Evolutionary conservation across 92 coral and sea anemone species (phyloP).

Genomic region (Hydrozoanthus gracilis): DNA sequence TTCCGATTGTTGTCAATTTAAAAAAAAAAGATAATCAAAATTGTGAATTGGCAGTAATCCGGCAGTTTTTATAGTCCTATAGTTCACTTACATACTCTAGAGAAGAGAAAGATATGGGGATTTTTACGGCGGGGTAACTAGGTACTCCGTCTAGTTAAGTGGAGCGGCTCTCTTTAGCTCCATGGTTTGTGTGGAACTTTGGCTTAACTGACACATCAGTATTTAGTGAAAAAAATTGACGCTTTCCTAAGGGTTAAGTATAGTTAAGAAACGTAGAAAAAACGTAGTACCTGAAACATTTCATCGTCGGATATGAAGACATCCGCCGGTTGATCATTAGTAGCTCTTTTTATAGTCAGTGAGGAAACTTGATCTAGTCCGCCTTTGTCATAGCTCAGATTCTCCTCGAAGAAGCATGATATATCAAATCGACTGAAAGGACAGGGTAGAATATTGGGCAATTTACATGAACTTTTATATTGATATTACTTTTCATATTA

Average conservation of each 20-base stretch:
- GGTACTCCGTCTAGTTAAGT: too few relatives aligned
- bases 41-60: too few relatives aligned
- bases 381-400: slow-evolving; percentile 3
- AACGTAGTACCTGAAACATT: slow-evolving; percentile 17
- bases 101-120: too few relatives aligned
- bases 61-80: too few relatives aligned
- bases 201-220: too few relatives aligned
- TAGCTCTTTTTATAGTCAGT: slow-evolving; percentile 10
- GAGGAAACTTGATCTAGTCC: slow-evolving; percentile 11
- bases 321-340: not conserved
- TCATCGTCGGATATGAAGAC: slow-evolving; percentile 20
- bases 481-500: not conserved
- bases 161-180: too few relatives aligned
- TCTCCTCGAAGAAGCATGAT: slow-evolving; percentile 16
- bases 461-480: not conserved
- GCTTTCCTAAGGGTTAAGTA: not conserved
- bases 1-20: too few relatives aligned
- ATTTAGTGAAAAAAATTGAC: too few relatives aligned
- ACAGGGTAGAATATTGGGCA: not conserved
- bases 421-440: slow-evolving; percentile 46
- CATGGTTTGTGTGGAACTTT: too few relatives aligned
- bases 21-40: too few relatives aligned
- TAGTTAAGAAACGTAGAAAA: not conserved
- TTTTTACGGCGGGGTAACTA: too few relatives aligned
- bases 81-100: too few relatives aligned